Conservation (phyloP, 1,140 invertebrate genomes). For the Nasonia giraulti region DNA sequence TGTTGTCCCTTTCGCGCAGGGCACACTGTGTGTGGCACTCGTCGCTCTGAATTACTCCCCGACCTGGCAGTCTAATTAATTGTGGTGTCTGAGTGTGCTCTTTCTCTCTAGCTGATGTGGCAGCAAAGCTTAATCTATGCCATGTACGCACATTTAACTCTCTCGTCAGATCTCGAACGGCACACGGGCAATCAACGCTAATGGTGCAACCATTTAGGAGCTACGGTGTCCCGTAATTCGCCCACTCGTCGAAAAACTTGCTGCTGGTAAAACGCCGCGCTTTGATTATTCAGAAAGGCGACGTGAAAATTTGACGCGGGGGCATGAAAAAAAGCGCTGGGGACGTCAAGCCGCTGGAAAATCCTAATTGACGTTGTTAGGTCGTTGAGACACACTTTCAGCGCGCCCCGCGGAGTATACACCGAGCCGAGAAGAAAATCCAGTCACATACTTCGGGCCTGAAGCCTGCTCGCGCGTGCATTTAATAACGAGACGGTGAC, state of each 20-base stretch:
- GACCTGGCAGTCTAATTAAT: not conserved
- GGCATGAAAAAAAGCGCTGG: not conserved
- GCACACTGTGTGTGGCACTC: too few relatives aligned
- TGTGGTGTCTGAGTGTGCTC: not conserved
- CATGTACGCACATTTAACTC: not conserved
- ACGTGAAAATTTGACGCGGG: not conserved
- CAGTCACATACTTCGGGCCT: conserved; percentile 23
- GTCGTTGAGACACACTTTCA: not conserved
- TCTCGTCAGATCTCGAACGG: not conserved
- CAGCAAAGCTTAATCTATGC: not conserved
- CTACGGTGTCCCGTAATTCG: too few relatives aligned
- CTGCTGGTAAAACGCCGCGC: too few relatives aligned
- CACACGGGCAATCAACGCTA: not conserved
- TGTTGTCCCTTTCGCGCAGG: too few relatives aligned
- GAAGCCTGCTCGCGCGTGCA: not conserved
- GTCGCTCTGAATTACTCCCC: not conserved
- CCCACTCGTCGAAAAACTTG: too few relatives aligned
- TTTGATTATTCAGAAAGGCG: not conserved
- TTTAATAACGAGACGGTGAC: conserved; percentile 40
- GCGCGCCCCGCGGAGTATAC: not conserved
- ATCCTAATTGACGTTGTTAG: conserved; percentile 24
- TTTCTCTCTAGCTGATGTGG: not conserved
- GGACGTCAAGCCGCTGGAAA: not conserved
- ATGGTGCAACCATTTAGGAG: too few relatives aligned
- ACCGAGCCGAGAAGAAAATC: conserved; percentile 21